phyloP scores from a whole-genome alignment of 2,888 invertebrate species.

The Ariolimax columbianus region DNA sequence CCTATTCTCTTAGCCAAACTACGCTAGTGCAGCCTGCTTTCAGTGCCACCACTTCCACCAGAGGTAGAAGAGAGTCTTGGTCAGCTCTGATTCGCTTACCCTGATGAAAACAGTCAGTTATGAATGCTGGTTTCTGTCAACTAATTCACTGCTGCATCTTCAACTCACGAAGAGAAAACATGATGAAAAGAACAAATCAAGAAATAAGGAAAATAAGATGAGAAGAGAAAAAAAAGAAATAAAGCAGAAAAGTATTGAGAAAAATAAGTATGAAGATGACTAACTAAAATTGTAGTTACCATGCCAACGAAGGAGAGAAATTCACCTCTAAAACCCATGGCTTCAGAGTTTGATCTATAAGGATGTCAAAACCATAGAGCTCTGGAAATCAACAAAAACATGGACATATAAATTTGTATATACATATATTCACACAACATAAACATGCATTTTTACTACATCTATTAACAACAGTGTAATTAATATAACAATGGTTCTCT shows the following conservation, averaged over 20 bases:
- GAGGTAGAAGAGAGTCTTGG: too few species aligned
- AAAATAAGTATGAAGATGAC: neutral
- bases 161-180: neutral
- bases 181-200: neutral
- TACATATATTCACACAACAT: too few species aligned
- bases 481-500: neutral
- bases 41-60: too few species aligned
- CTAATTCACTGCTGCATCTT: too few species aligned
- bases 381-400: slow-evolving; percentile 65
- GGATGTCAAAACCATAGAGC: slow-evolving; percentile 77
- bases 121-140: too few species aligned
- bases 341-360: slow-evolving; percentile 86
- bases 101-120: too few species aligned
- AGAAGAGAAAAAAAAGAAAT: neutral
- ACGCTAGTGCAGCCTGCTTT: too few species aligned
- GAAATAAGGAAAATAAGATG: neutral
- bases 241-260: neutral
- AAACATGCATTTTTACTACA: too few species aligned
- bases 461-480: neutral
- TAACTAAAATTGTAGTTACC: slow-evolving; percentile 63
- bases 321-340: slow-evolving; percentile 78
- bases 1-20: too few species aligned
- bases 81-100: too few species aligned
- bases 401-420: too few species aligned
- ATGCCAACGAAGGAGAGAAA: slow-evolving; percentile 85